Evolutionary conservation across 1,140 invertebrate genomes (phyloP).

Genomic region (Dendrolimus kikuchii): DNA sequence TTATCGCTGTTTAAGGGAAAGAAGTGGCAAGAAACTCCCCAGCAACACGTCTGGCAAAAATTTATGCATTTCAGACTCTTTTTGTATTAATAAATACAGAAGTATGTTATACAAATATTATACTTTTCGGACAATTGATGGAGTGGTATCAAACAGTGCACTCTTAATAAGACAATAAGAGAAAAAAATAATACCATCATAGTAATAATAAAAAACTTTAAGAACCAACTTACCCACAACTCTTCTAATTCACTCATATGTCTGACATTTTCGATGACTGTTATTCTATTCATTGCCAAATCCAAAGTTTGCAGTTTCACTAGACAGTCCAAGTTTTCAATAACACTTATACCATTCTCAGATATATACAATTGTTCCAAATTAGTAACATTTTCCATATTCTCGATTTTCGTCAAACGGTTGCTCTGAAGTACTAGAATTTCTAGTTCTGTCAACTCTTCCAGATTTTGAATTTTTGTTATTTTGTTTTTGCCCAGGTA

Average conservation of each 20-base stretch:
- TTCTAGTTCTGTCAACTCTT: conserved; percentile 82
- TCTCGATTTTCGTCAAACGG: conserved; percentile 90
- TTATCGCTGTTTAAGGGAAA: no score
- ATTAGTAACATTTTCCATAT: conserved; percentile 81
- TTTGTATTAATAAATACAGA: no score
- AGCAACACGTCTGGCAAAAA: no score
- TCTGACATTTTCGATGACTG: conserved; percentile 83
- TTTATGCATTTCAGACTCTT: no score
- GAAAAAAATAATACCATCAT: conserved; percentile 2
- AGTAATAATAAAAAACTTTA: neutral
- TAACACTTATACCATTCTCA: conserved; percentile 90
- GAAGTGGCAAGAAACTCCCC: no score
- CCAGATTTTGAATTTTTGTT: conserved; percentile 89
- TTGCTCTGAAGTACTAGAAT: conserved; percentile 94
- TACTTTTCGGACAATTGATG: no score
- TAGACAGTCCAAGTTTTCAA: conserved; percentile 83
- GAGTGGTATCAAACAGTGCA: no score
- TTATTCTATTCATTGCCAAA: conserved; percentile 91
- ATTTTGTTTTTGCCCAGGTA: conserved; percentile 99
- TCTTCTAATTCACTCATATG: conserved; percentile 88
- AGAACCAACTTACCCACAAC: conserved; percentile 86
- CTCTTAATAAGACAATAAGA: conserved; percentile 32
- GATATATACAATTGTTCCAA: conserved; percentile 94
- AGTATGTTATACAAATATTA: no score
- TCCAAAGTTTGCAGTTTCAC: conserved; percentile 88